Percentiles rank a stretch among this genome's conserved stretches.
Conservation (phyloP, 92 coral and sea anemone genomes). For the Palythoa grandis region DNA sequence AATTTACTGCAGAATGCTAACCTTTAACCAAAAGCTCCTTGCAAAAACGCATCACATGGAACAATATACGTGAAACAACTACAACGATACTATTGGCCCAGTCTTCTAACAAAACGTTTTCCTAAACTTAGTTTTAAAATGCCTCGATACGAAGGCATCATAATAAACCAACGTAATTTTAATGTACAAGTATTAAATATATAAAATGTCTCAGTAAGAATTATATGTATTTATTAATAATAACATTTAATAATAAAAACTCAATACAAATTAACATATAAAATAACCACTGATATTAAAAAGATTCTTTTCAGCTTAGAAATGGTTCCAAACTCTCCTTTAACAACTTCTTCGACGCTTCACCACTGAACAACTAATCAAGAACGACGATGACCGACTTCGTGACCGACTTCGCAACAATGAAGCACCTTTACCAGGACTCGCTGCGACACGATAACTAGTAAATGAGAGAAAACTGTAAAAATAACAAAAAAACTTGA, state of each 20-base stretch:
- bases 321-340: conserved; percentile 10
- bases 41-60: no score
- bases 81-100: background rate
- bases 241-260: background rate
- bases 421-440: background rate
- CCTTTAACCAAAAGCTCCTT: no score
- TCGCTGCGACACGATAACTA: background rate
- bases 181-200: background rate
- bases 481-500: background rate
- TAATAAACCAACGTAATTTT: background rate
- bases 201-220: background rate
- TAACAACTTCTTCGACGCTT: conserved; percentile 6
- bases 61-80: no score
- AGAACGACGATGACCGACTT: background rate
- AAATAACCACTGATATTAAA: background rate
- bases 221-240: background rate
- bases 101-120: background rate
- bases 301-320: conserved; percentile 21
- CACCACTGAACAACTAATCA: conserved; percentile 3
- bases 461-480: background rate
- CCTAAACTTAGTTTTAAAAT: no score
- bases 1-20: no score
- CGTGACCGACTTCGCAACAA: no score
- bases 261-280: background rate
- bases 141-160: background rate